A percentile compares a stretch with the other conserved stretches of the same genome.
Evolutionary conservation across 2,113 vertebrate genomes (phyloP).

Genomic region (Greenwoodochromis staneri): DNA sequence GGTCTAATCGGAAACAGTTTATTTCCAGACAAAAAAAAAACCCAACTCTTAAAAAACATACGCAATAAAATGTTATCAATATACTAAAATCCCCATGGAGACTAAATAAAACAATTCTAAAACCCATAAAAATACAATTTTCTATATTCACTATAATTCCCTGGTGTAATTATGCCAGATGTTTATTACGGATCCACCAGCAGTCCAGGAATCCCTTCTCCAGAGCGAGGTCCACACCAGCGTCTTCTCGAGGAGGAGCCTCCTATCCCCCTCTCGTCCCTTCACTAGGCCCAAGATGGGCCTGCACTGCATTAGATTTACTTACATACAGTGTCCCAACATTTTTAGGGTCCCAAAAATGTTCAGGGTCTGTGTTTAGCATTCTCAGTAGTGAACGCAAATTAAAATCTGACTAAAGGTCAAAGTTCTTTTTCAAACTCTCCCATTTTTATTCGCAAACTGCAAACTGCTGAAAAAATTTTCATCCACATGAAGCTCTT

Average conservation of each 20-base stretch:
- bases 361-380: background rate
- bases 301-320: background rate
- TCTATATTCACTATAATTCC: background rate
- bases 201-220: rapidly evolving
- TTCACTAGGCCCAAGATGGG: rapidly evolving
- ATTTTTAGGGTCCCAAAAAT: background rate
- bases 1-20: background rate
- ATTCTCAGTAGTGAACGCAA: background rate
- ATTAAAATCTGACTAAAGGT: background rate
- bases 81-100: background rate
- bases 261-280: background rate
- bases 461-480: background rate
- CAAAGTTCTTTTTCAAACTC: no score
- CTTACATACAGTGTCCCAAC: background rate
- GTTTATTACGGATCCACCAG: background rate
- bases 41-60: background rate
- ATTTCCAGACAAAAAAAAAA: background rate
- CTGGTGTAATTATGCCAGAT: background rate
- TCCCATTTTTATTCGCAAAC: no score
- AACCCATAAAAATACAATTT: background rate
- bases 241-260: rapidly evolving
- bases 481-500: background rate
- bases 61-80: background rate
- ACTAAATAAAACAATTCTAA: background rate
- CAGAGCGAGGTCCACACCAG: rapidly evolving